A percentile compares a stretch with the other conserved stretches of the same genome.
Evolutionary conservation across 1,140 invertebrate species (phyloP).

Genomic region (Schlechtendalia chinensis): DNA sequence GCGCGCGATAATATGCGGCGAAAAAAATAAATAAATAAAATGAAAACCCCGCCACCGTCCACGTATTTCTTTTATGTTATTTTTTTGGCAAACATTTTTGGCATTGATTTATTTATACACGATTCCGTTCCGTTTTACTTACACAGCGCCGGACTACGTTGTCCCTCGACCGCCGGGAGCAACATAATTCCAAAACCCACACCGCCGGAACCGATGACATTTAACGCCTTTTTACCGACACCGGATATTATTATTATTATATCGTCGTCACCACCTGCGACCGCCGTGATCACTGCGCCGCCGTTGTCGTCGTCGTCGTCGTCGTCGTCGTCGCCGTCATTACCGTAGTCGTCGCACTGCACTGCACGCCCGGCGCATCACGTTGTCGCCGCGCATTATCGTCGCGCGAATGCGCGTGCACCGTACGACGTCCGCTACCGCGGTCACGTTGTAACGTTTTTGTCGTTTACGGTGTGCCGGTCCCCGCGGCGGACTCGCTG

Average conservation of each 20-base stretch:
- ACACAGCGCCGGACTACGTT: constrained; percentile 46
- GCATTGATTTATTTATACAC: constrained; percentile 50
- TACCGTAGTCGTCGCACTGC: no score
- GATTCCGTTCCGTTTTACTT: constrained; percentile 32
- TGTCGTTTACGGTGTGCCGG: no score
- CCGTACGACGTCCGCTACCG: no score
- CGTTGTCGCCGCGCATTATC: neutral
- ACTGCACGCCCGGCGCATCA: neutral
- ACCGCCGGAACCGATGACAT: constrained; percentile 42
- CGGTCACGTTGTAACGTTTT: no score
- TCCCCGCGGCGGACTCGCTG: no score
- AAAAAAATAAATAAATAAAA: no score
- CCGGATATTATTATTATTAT: no score
- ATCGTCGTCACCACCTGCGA: neutral
- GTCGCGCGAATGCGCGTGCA: neutral
- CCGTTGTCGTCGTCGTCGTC: no score
- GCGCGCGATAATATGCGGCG: neutral
- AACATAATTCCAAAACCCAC: constrained; percentile 44
- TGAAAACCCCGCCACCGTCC: no score
- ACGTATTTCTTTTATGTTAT: constrained; percentile 22
- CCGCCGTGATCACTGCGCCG: neutral
- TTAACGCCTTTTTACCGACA: constrained; percentile 31
- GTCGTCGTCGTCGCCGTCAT: neutral
- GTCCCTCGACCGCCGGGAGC: constrained; percentile 31
- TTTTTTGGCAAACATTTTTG: constrained; percentile 49